Evolutionary conservation across 2,797 vertebrate genomes (phyloP), one percentile per base, ranked within the genome.

Genomic region (Chaetodon trifasciatus): DNA sequence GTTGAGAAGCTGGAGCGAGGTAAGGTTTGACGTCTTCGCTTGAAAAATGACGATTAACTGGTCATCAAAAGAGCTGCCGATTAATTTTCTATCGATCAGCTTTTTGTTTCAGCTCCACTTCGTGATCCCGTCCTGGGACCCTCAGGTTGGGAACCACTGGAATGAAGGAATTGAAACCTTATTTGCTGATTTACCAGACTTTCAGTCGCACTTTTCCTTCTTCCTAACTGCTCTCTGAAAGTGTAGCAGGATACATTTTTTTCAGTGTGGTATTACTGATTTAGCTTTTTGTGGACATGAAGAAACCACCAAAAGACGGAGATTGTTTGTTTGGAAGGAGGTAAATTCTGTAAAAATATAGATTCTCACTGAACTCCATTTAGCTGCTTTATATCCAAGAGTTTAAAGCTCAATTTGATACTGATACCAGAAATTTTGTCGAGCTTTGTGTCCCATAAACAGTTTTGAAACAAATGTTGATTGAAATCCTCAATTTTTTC

Each of bases 151-250:
- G 24, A 64, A 42, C 64, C 32, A 15, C 13, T 46, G 16, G 56
- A 61, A 9, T 32, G n/a, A 17, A 49, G 35, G 32, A 74, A 61
- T 58, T 28, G 39, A 71, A 64, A 32, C 28, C 28, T 46, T 47
- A 23, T 19, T 1, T 11, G 9, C 37, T 15, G 37, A n/a, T 28
- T 58, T 58, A 39, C 23, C 4, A 8, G 19, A 23, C 42, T 42
- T 32, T 47, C 42, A 47, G 37, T 42, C 10, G 11, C 11, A 17
- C 11, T 47, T 23, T 37, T 23, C 5, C 28, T 10, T 57, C 40
- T 58, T 57, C 21, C 35, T 7, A 19, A 19, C 46, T 44, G 42
- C 8, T 4, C 28, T 32, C 28, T 32, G 4, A 44, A 13, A 44
- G 42, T 9, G 42, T 13, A 9, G 42, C 42, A 44, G 42, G 42